Percentiles rank a stretch among this genome's conserved stretches.
These are phyloP conservation scores for Montipora cactus DNA, from an alignment of 64 coral and sea anemone genomes.

Conservation along the genomic window DNA sequence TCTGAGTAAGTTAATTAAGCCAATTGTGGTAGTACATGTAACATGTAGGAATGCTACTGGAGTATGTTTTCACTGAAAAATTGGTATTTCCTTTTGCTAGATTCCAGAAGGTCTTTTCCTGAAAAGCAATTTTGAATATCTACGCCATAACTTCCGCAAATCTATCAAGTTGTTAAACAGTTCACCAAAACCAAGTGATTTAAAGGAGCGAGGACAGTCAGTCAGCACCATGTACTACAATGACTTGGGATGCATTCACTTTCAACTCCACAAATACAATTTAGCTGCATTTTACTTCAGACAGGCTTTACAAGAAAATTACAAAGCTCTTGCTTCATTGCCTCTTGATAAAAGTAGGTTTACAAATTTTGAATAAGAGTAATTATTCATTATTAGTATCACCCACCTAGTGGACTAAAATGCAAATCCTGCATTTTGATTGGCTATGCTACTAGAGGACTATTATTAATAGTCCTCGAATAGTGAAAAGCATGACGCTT, in stretches of 20 bases:
- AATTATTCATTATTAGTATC: too few relatives aligned
- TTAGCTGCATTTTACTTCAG: slow-evolving; percentile 96
- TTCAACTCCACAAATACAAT: slow-evolving; percentile 98
- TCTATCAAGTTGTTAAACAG: slow-evolving; percentile 95
- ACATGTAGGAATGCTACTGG: too few relatives aligned
- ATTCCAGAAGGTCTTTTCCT: slow-evolving; percentile 88
- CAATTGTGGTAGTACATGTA: too few relatives aligned
- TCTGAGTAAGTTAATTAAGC: too few relatives aligned
- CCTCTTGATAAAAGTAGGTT: slow-evolving; percentile 93
- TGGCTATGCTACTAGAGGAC: too few relatives aligned
- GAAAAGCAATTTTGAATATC: slow-evolving; percentile 97
- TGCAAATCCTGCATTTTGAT: too few relatives aligned
- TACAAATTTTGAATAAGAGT: not conserved
- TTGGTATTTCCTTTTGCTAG: slow-evolving; percentile 35
- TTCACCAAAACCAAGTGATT: slow-evolving; percentile 73
- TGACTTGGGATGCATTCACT: slow-evolving; percentile 98
- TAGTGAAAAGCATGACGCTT: too few relatives aligned
- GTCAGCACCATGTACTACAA: slow-evolving; percentile 97
- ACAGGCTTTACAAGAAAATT: slow-evolving; percentile 88
- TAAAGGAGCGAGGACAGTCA: slow-evolving; percentile 76
- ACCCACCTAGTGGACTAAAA: too few relatives aligned
- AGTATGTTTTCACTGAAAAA: not conserved
- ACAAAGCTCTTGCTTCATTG: slow-evolving; percentile 77
- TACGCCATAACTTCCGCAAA: slow-evolving; percentile 96
- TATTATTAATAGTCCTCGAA: too few relatives aligned